A percentile compares a stretch with the other conserved stretches of the same genome.
Evolutionary conservation across 2,888 invertebrate genomes (phyloP).

Genomic region (Ditylenchus weischeri): DNA sequence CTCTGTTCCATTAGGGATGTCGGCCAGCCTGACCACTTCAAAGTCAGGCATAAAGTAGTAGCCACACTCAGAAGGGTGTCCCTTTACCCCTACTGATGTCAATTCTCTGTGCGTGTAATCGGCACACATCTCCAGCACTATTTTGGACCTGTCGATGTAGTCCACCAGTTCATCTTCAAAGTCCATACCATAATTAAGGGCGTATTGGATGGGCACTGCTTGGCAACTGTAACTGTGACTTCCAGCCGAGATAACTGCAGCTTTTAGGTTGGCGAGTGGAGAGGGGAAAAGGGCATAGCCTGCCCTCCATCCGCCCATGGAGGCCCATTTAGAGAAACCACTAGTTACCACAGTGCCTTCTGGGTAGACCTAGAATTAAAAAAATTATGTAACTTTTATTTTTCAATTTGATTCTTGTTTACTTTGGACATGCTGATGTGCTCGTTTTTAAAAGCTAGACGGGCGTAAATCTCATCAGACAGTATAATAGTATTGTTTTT

Average conservation of each 20-base stretch:
- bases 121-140: constrained; percentile 54
- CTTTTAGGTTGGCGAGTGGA: constrained; percentile 39
- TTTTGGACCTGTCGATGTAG: constrained; percentile 56
- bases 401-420: neutral
- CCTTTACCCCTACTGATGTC: constrained; percentile 53
- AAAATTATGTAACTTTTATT: constrained; percentile 17
- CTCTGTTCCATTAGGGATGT: constrained; percentile 53
- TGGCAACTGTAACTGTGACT: constrained; percentile 59
- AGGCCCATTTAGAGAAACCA: constrained; percentile 61
- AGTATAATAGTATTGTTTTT: constrained; percentile 57
- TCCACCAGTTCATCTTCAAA: constrained; percentile 46
- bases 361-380: constrained; percentile 55
- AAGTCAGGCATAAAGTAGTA: constrained; percentile 60
- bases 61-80: constrained; percentile 51
- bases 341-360: constrained; percentile 59
- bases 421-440: constrained; percentile 25
- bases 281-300: constrained; percentile 47
- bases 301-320: constrained; percentile 60
- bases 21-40: constrained; percentile 45
- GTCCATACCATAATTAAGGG: constrained; percentile 53
- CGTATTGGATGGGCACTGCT: constrained; percentile 59
- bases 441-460: constrained; percentile 44
- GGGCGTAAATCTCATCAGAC: constrained; percentile 60
- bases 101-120: constrained; percentile 52
- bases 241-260: constrained; percentile 56